Conservation (phyloP, 2,888 invertebrate species). For the Ornithoptera alexandrae region DNA sequence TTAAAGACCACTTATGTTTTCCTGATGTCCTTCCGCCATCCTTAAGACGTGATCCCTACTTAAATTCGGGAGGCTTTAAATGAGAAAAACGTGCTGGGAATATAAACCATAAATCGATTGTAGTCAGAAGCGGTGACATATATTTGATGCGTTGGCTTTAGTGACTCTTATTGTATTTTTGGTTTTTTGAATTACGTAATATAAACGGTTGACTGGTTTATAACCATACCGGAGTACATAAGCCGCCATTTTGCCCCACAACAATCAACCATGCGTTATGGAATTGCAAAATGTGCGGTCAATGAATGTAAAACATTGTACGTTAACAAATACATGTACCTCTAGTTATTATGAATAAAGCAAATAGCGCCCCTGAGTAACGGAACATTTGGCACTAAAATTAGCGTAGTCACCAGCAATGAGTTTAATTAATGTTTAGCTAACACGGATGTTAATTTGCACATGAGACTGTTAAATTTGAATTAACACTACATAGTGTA, state of each 20-base stretch:
- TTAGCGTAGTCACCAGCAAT: conserved; percentile 43
- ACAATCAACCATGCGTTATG: conserved; percentile 38
- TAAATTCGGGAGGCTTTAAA: conserved; percentile 23
- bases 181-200: conserved; percentile 8
- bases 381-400: conserved; percentile 48
- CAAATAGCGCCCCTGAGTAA: conserved; percentile 43
- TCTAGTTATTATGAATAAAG: conserved; percentile 47
- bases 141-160: conserved; percentile 14
- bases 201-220: conserved; percentile 26
- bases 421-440: conserved; percentile 41
- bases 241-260: conserved; percentile 37
- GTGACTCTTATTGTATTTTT: conserved; percentile 7
- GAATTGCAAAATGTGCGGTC: conserved; percentile 61
- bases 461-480: conserved; percentile 31
- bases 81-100: conserved; percentile 22
- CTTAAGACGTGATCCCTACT: conserved; percentile 25
- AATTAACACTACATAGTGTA: conserved; percentile 20
- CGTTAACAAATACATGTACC: conserved; percentile 37
- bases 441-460: conserved; percentile 28
- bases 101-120: conserved; percentile 28
- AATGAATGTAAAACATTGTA: conserved; percentile 60
- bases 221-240: conserved; percentile 26
- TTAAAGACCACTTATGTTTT: conserved; percentile 7
- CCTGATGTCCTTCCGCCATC: conserved; percentile 16
- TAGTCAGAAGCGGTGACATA: conserved; percentile 1